Evolutionary conservation across 2,113 vertebrate genomes (phyloP), one percentile per base, ranked within the genome.

Genomic region (Corvus hawaiiensis): DNA sequence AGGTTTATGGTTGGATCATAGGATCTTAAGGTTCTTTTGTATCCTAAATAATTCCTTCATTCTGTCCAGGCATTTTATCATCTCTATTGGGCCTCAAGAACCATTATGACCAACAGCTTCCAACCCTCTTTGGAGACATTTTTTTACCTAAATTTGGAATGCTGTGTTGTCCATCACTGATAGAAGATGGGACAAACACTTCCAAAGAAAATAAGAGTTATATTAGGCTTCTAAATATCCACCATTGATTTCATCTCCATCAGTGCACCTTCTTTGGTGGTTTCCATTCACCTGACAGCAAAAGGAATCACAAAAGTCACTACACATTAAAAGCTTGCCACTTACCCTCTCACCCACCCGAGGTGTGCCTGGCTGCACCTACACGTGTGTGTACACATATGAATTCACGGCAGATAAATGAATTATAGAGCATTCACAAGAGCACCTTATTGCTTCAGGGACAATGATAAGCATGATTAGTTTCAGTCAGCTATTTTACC

Each of bases 311-410:
- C 22, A 39, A 7, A 55, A 75, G 21, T 56, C 14, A 15, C 19
- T 26, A 43, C 5, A 68, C 9, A 10, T 61, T 51, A 61, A 74
- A 83, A 89, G 26, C 4, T 30, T 68, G 9, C 13, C 44, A 35
- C 46, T 61, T 64, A 64, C 21, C 13, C 35, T 73, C 59, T 69
- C 39, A 52, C 14, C 20, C 54, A 62, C 16, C 28, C 2, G 0
- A 64, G 20, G 23, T 3, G 24, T 33, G 21, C 11, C 55, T 46
- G 27, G 6, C 5, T 66, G 15, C 13, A 21, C 33, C 16, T 27
- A 19, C 4, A 4, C 1, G 0, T n/a, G 17, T 24, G 7, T 6
- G 8, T 4, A 6, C 8, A 33, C 2, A 11, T 4, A 19, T 33
- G 19, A n/a, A 61, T 46, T 84, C 43, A 68, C 1, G 1, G 30